Evolutionary conservation across 2,113 vertebrate species (phyloP).

Genomic region (Centropristis striata): DNA sequence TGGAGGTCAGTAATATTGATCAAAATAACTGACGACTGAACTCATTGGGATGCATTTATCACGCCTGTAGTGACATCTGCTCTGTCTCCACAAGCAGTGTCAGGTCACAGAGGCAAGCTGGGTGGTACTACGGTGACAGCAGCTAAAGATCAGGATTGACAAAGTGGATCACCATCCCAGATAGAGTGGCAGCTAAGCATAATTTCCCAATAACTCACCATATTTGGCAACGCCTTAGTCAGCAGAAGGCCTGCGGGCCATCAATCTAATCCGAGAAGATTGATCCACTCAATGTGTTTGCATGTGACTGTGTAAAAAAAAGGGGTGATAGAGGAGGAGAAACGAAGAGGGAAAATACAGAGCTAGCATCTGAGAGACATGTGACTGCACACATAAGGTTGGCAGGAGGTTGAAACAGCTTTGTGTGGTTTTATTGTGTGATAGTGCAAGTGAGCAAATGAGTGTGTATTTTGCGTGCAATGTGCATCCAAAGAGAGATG

Average conservation of each 20-base stretch:
- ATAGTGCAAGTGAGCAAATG: neutral
- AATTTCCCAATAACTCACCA: conserved; percentile 75
- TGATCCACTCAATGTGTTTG: conserved; percentile 66
- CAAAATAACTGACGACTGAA: conserved; percentile 19
- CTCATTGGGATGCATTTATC: conserved; percentile 58
- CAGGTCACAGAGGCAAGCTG: conserved; percentile 44
- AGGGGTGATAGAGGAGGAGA: neutral
- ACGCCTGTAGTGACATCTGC: conserved; percentile 49
- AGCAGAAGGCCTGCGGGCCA: conserved; percentile 73
- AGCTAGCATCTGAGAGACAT: conserved; percentile 9
- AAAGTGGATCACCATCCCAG: conserved; percentile 72
- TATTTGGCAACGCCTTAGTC: conserved; percentile 80
- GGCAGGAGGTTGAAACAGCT: conserved; percentile 7
- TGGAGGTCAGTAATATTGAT: conserved; percentile 51
- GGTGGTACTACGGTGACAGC: conserved; percentile 65
- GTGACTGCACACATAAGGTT: conserved; percentile 27
- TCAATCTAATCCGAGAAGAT: conserved; percentile 74
- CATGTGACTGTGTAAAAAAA: conserved; percentile 45
- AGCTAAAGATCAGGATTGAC: conserved; percentile 77
- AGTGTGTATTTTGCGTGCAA: conserved; percentile 21
- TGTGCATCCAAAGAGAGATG: conserved; percentile 24
- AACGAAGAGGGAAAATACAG: neutral
- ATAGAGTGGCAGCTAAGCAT: conserved; percentile 70
- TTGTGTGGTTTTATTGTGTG: conserved; percentile 37
- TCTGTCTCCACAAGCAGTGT: conserved; percentile 49